phyloP scores from a whole-genome alignment of 1,140 invertebrate genomes.

The Scylla paramamosain region DNA sequence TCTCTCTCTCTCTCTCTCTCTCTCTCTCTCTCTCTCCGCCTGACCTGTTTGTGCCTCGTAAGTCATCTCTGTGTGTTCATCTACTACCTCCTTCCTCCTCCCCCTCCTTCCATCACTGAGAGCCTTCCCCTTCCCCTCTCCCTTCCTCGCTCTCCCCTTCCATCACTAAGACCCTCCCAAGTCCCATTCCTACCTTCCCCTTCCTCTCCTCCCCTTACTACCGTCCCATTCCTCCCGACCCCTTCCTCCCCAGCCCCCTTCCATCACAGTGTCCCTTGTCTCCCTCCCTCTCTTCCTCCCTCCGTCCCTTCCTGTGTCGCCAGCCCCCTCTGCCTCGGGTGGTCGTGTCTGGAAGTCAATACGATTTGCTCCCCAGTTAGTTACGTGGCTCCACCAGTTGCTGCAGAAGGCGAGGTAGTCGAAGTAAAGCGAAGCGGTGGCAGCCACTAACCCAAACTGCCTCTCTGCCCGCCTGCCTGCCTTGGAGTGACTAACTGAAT shows the following conservation, averaged over 20 bases:
- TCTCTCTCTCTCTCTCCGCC: neutral
- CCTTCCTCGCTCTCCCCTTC: too few relatives aligned
- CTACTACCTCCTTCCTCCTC: too few relatives aligned
- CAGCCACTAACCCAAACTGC: neutral
- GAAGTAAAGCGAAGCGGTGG: neutral
- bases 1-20: neutral
- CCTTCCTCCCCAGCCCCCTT: too few relatives aligned
- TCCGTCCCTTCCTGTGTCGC: neutral
- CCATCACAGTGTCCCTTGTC: too few relatives aligned
- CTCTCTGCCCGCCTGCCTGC: neutral
- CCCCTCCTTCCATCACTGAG: too few relatives aligned
- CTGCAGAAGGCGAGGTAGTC: neutral
- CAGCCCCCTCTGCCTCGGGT: neutral
- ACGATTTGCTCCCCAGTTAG: slow-evolving; percentile 7
- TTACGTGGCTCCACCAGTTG: neutral
- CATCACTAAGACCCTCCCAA: too few relatives aligned
- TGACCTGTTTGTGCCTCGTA: neutral
- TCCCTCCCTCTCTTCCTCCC: neutral
- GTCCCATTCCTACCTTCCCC: too few relatives aligned
- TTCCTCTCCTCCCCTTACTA: too few relatives aligned
- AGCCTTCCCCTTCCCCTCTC: too few relatives aligned
- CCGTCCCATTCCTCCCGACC: too few relatives aligned
- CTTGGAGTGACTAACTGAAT: neutral
- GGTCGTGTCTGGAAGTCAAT: neutral
- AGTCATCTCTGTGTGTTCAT: too few relatives aligned